These are phyloP conservation scores for Cataglyphis rosenhaueri DNA, from an alignment of 2,888 invertebrate genomes.

Conservation along the genomic window DNA sequence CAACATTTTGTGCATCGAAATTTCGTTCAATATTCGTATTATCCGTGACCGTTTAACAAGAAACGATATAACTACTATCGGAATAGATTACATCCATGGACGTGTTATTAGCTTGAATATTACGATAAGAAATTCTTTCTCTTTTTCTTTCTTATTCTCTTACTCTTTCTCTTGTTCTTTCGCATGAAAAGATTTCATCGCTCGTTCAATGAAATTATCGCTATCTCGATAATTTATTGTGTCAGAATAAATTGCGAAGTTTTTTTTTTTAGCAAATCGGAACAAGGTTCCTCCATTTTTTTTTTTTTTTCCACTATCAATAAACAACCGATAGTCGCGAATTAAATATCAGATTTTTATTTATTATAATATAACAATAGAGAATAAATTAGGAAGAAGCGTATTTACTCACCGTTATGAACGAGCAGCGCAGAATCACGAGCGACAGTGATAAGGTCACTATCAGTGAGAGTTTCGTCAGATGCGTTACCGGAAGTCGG, in stretches of 20 bases:
- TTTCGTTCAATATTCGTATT: constrained; percentile 2
- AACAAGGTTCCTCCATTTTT: not conserved
- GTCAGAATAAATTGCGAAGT: not conserved
- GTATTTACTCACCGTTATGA: constrained; percentile 90
- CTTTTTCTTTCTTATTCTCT: not conserved
- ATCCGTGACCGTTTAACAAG: constrained; percentile 18
- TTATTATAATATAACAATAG: not conserved
- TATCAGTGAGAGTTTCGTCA: constrained; percentile 94
- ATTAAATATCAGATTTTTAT: not conserved
- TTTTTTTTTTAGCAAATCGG: not conserved
- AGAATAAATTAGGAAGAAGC: not conserved
- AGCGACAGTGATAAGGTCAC: constrained; percentile 91
- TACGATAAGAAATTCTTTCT: not conserved
- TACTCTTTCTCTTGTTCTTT: not conserved
- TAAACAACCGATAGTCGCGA: not conserved
- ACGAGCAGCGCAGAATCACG: constrained; percentile 93
- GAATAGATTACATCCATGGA: constrained; percentile 29
- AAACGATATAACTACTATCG: constrained; percentile 2
- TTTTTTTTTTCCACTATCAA: not conserved
- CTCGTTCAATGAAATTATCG: not conserved
- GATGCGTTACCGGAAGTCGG: constrained; percentile 94
- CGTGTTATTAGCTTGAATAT: constrained; percentile 43
- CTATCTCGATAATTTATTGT: constrained; percentile 25
- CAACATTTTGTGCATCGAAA: not conserved
- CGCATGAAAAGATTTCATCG: constrained; percentile 37